phyloP scores from a whole-genome alignment of 2,113 vertebrate genomes.

The Caranx ignobilis region DNA sequence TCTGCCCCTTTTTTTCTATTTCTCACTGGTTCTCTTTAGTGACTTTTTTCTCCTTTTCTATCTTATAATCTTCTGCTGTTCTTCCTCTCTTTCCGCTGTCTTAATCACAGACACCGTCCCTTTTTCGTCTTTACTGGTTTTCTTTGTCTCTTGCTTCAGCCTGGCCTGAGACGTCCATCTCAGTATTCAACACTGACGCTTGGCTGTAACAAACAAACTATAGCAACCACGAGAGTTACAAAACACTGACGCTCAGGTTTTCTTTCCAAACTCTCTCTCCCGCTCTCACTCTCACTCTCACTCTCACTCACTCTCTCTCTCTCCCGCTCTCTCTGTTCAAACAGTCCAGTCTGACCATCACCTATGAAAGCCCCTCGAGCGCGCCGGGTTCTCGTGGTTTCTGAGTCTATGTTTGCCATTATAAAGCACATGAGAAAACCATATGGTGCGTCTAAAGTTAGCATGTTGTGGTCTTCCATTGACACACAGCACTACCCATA shows the following conservation, averaged over 20 bases:
- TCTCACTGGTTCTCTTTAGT: constrained; percentile 29
- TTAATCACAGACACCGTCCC: constrained; percentile 25
- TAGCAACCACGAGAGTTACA: constrained; percentile 53
- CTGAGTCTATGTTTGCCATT: constrained; percentile 54
- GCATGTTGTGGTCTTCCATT: constrained; percentile 70
- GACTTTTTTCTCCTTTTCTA: constrained; percentile 36
- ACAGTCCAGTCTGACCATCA: constrained; percentile 48
- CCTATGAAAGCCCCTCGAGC: constrained; percentile 53
- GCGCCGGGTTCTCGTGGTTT: constrained; percentile 55
- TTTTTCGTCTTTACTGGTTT: constrained; percentile 31
- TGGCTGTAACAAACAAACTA: constrained; percentile 67
- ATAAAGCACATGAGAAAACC: constrained; percentile 76
- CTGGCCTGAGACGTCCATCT: constrained; percentile 50
- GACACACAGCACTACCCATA: constrained; percentile 68
- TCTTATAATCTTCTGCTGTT: constrained; percentile 38
- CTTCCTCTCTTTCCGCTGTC: constrained; percentile 25
- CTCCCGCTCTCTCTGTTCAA: constrained; percentile 18
- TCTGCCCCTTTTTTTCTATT: constrained; percentile 45
- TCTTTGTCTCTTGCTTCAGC: constrained; percentile 55
- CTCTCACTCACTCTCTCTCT: neutral
- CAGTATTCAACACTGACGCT: constrained; percentile 63
- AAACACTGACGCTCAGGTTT: constrained; percentile 47
- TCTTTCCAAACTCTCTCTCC: constrained; percentile 23
- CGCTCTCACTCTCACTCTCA: constrained; percentile 1
- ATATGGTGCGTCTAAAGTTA: constrained; percentile 79